phyloP scores from a whole-genome alignment of 2,113 vertebrate species.

The Rhabdornis inornatus region DNA sequence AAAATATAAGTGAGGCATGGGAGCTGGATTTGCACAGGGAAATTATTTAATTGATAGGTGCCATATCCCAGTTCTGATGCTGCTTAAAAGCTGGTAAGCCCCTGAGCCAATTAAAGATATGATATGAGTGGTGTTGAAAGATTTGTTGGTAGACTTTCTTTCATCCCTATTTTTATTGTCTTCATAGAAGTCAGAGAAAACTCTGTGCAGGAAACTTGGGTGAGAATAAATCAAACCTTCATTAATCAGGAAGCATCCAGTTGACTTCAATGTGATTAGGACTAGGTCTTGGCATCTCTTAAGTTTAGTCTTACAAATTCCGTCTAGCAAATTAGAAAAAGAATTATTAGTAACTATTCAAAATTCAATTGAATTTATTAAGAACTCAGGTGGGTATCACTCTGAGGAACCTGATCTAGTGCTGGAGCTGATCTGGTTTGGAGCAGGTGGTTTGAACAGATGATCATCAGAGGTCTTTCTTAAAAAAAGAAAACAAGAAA shows the following conservation, averaged over 20 bases:
- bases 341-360: background rate
- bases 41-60: background rate
- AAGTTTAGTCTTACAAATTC: background rate
- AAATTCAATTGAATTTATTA: background rate
- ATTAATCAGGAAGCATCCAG: background rate
- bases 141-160: background rate
- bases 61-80: background rate
- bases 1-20: background rate
- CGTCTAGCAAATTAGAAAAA: background rate
- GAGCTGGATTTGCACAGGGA: background rate
- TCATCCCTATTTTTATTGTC: background rate
- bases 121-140: background rate
- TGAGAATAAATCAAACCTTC: background rate
- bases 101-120: background rate
- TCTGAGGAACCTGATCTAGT: background rate
- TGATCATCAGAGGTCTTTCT: background rate
- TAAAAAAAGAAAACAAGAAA: background rate
- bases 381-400: background rate
- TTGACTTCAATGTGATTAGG: background rate
- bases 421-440: background rate
- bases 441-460: background rate
- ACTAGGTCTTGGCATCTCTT: background rate
- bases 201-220: background rate
- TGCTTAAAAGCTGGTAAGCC: background rate
- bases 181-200: background rate